phyloP scores from a whole-genome alignment of 2,888 invertebrate species.

The Smittia aterrima region DNA sequence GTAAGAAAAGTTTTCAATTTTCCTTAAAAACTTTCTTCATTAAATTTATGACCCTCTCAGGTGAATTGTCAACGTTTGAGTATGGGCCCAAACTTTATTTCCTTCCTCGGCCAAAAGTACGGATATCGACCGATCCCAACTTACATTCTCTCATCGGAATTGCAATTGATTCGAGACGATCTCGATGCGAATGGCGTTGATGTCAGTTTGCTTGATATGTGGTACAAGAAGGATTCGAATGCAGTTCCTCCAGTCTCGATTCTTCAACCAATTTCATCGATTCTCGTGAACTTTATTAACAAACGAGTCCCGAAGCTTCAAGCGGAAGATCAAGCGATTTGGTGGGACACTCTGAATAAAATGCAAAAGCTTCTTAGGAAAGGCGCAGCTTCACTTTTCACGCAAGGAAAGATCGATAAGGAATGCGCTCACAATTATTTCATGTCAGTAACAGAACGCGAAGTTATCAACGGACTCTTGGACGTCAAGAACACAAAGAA shows the following conservation, averaged over 20 bases:
- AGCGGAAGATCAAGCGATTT: slow-evolving; percentile 92
- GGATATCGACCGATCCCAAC: slow-evolving; percentile 97
- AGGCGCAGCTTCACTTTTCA: slow-evolving; percentile 81
- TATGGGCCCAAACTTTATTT: slow-evolving; percentile 98
- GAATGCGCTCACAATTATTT: slow-evolving; percentile 97
- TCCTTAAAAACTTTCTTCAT: background rate
- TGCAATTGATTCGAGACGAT: slow-evolving; percentile 76
- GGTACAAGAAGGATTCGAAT: slow-evolving; percentile 96
- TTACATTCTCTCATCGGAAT: slow-evolving; percentile 86
- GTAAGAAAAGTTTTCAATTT: slow-evolving; percentile 55
- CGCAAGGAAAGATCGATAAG: slow-evolving; percentile 80
- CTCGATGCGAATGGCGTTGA: slow-evolving; percentile 77
- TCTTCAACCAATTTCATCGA: slow-evolving; percentile 94
- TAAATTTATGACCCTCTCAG: background rate
- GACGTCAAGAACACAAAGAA: slow-evolving; percentile 88
- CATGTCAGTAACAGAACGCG: slow-evolving; percentile 96
- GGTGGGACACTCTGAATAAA: slow-evolving; percentile 96
- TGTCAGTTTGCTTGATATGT: slow-evolving; percentile 78
- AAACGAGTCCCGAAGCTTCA: slow-evolving; percentile 95
- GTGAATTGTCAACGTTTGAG: slow-evolving; percentile 90
- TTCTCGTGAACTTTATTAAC: slow-evolving; percentile 95
- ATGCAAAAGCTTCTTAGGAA: slow-evolving; percentile 94
- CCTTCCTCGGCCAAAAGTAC: slow-evolving; percentile 96
- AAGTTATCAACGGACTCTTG: slow-evolving; percentile 88
- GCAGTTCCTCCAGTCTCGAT: slow-evolving; percentile 94